These are phyloP conservation scores for Oreocharis arfaki DNA, from an alignment of 2,113 vertebrate genomes.

Conservation along the genomic window DNA sequence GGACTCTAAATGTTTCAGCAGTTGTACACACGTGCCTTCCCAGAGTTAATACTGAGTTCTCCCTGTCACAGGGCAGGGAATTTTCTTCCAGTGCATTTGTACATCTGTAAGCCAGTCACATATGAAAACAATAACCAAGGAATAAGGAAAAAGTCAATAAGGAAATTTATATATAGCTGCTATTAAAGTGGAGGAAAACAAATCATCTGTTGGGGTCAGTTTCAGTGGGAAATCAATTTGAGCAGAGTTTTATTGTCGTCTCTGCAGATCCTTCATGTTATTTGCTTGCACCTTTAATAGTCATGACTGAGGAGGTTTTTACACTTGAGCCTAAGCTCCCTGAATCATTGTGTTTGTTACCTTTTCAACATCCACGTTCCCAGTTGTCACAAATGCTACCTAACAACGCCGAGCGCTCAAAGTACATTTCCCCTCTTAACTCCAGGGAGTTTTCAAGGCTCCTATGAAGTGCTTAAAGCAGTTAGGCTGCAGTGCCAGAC, in stretches of 20 bases:
- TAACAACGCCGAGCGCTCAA: neutral
- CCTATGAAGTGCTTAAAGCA: neutral
- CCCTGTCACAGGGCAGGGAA: neutral
- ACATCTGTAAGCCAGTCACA: slow-evolving; percentile 20
- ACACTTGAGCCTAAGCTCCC: slow-evolving; percentile 26
- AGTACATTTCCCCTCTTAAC: slow-evolving; percentile 2
- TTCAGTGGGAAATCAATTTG: slow-evolving; percentile 54
- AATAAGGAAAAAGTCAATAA: slow-evolving; percentile 48
- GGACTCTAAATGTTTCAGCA: slow-evolving; percentile 1
- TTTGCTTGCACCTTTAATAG: slow-evolving; percentile 50
- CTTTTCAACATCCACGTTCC: slow-evolving; percentile 49
- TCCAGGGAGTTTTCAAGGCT: neutral
- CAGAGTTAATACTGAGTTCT: neutral
- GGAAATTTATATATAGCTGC: slow-evolving; percentile 55
- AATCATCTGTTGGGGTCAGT: slow-evolving; percentile 24
- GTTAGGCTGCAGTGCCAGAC: neutral
- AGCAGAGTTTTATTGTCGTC: slow-evolving; percentile 12
- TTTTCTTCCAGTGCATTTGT: neutral
- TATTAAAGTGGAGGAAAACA: slow-evolving; percentile 53
- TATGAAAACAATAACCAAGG: slow-evolving; percentile 53
- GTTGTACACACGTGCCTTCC: neutral
- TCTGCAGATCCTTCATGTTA: slow-evolving; percentile 29
- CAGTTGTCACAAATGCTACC: slow-evolving; percentile 29
- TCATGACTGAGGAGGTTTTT: slow-evolving; percentile 23
- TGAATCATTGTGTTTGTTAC: slow-evolving; percentile 27